Evolutionary conservation across 2,113 vertebrate species (phyloP).

Genomic region (Pluvialis apricaria): DNA sequence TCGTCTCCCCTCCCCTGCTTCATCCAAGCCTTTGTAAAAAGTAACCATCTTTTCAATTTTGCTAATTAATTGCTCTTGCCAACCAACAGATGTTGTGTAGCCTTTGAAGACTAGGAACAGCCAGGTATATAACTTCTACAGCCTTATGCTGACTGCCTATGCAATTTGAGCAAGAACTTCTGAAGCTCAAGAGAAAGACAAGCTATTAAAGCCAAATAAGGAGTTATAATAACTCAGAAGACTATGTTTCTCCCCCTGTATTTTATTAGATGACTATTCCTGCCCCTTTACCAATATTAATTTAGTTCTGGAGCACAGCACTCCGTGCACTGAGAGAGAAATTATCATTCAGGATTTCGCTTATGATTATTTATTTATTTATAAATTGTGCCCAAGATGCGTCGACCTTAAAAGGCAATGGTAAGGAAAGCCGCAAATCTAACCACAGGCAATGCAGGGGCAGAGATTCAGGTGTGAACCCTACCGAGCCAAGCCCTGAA

Average conservation of each 20-base stretch:
- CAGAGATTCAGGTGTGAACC: neutral
- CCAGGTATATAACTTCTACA: conserved; percentile 28
- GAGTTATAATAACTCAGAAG: neutral
- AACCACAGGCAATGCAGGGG: neutral
- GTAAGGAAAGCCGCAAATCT: neutral
- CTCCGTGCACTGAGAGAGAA: neutral
- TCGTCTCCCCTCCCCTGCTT: conserved; percentile 13
- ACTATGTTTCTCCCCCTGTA: neutral
- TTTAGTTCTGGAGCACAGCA: neutral
- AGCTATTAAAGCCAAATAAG: neutral
- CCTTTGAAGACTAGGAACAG: conserved; percentile 63
- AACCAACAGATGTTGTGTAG: conserved; percentile 62
- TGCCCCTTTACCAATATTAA: neutral
- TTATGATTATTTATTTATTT: neutral
- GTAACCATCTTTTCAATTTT: conserved; percentile 40
- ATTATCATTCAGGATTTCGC: neutral
- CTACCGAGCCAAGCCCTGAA: accelerated
- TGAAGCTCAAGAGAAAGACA: neutral
- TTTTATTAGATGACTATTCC: neutral
- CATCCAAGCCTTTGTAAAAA: conserved; percentile 31
- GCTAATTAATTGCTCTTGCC: conserved; percentile 70
- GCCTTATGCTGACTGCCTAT: neutral
- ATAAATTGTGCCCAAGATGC: neutral
- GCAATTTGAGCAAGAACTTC: conserved; percentile 21
- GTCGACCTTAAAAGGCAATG: neutral